phyloP scores from a whole-genome alignment of 2,888 invertebrate genomes.

The Graphium colonna region DNA sequence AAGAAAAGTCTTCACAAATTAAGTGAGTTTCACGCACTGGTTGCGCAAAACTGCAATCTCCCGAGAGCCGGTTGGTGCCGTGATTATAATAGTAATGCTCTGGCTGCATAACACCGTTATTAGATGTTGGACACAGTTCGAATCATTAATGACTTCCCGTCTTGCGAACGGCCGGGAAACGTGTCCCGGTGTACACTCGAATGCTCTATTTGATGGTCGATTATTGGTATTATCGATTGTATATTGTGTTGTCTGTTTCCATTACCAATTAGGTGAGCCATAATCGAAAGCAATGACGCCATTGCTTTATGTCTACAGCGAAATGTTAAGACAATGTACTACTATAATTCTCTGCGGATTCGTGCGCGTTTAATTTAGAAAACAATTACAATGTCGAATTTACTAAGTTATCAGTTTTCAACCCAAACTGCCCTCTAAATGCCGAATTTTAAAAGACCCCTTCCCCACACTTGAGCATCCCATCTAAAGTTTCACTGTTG shows the following conservation, averaged over 20 bases:
- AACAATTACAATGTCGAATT: too few species aligned
- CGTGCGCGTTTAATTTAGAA: too few species aligned
- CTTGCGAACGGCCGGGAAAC: conserved; percentile 55
- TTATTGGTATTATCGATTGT: conserved; percentile 3
- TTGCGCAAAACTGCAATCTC: conserved; percentile 62
- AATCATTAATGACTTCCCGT: conserved; percentile 67
- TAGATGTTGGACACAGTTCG: conserved; percentile 56
- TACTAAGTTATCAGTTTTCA: too few species aligned
- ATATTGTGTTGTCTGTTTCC: neutral
- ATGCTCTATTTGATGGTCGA: conserved; percentile 14
- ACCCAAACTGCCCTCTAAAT: too few species aligned
- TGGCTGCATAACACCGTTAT: conserved; percentile 58
- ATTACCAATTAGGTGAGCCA: too few species aligned
- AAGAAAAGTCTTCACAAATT: conserved; percentile 31
- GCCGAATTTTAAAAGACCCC: too few species aligned
- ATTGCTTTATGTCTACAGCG: too few species aligned
- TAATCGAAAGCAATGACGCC: too few species aligned
- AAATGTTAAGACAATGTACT: too few species aligned
- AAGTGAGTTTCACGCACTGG: conserved; percentile 39
- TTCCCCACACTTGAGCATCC: too few species aligned
- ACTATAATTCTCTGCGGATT: too few species aligned
- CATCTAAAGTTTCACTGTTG: too few species aligned
- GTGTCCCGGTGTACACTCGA: conserved; percentile 43
- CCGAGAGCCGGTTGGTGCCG: conserved; percentile 35
- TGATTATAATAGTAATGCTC: conserved; percentile 56